Evolutionary conservation across 2,113 vertebrate species (phyloP), one percentile per base, ranked within the genome.

Genomic region (Noturus placidus): DNA sequence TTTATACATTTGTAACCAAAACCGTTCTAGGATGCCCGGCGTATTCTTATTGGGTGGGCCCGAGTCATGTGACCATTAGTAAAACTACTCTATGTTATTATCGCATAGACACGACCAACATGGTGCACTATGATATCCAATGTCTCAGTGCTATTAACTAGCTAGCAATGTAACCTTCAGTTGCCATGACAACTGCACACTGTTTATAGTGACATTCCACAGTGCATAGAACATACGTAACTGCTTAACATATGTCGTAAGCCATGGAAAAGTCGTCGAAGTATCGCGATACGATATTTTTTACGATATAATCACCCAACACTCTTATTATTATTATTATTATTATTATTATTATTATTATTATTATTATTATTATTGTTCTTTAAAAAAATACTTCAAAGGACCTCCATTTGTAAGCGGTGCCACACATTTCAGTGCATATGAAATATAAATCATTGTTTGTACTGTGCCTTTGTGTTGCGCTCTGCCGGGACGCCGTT

Each of bases 381-480:
- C n/a, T n/a, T n/a, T n/a, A n/a, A n/a, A n/a, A n/a, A n/a, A 3
- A 97, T 97, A 96, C 97, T 97, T 96, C 95, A 97, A 96, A 95
- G 95, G 94, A 92, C 93, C 94, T 97, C 95, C 96, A 95, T 97
- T 97, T 96, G 96, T 97, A 96, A 94, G 93, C 93, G 93, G 95
- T 92, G 92, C 94, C 89, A 94, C 96, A 95, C 94, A 87, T 93
- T 96, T 95, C 94, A 87, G 93, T 95, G 94, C 95, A 92, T 96
- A 97, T 98, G 95, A 98, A 98, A 97, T 97, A 99, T 98, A 96
- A 96, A 98, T 97, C 93, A 92, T 87, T 89, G 93, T 97, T 96
- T 96, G 96, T 97, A 97, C 97, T 95, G 96, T 96, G 91, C 95
- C 95, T 97, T 95, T 95, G 91, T 95, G 93, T 94, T 90, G 87